Base-by-base conservation (phyloP, 37 sponge, comb jelly and placozoan genomes). In the Agelas oroides region DNA sequence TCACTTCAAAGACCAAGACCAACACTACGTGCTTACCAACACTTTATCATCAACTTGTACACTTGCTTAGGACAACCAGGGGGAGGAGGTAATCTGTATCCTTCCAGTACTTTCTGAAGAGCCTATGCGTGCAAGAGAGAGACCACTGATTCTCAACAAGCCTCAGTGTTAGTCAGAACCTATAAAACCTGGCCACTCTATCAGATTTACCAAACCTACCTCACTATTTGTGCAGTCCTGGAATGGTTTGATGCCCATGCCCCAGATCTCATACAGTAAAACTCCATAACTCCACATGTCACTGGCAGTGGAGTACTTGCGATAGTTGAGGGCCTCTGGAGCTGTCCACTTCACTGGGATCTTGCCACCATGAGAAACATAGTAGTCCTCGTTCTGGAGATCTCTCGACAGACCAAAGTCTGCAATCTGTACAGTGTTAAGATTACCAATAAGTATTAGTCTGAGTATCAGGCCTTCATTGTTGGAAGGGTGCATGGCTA, bases 1-100 rank as follows among this genome's bases (percentile, higher is more conserved):
- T n/a, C n/a, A n/a, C n/a, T n/a, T n/a, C n/a, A n/a, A n/a, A n/a
- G n/a, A n/a, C n/a, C n/a, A n/a, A n/a, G n/a, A n/a, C n/a, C n/a
- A n/a, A n/a, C n/a, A n/a, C n/a, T n/a, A n/a, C n/a, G n/a, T n/a
- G 20, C 69, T 34, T 88, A 71, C 89, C 83, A 85, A 67, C 89
- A 88, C 8, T 85, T 5, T 3, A 58, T 27, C 83, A 88, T 88
- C 23, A 75, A 21, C 2, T 34, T 16, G 52, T 88, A 88, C 31
- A 88, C 61, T 20, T 41, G 32, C 12, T 25, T 69, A 17, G 89
- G 89, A 30, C 70, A 65, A 5, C 75, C 76, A 30, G 46, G 34
- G 15, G 89, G 89, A 2, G 74, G 68, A 20, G 82, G 75, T 37
- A 88, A 34, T 24, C 89, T 34, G 68, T 74, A 83, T 11, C 89